Evolutionary conservation across 2,797 vertebrate genomes (phyloP).

Genomic region (Anolis apletophallus): DNA sequence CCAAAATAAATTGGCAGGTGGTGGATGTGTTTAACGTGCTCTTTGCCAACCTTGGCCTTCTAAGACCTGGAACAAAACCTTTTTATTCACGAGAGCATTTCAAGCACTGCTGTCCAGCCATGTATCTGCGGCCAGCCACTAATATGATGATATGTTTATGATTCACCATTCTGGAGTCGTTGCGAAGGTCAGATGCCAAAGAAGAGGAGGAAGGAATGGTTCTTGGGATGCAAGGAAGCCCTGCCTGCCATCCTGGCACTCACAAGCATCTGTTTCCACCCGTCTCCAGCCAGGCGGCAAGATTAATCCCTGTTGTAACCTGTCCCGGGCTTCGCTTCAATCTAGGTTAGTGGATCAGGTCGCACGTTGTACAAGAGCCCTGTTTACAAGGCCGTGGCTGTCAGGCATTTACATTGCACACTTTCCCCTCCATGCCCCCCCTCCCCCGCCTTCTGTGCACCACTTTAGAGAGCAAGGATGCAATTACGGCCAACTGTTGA

Average conservation of each 20-base stretch:
- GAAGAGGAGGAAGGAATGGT: background rate
- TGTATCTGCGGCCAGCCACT: background rate
- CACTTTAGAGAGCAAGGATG: background rate
- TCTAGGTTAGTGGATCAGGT: constrained; percentile 21
- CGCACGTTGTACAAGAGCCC: background rate
- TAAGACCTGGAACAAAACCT: background rate
- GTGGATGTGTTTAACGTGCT: too few species aligned
- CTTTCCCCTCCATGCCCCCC: too few species aligned
- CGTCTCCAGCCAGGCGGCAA: background rate
- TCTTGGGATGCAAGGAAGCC: background rate
- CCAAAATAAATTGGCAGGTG: too few species aligned
- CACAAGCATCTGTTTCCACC: background rate
- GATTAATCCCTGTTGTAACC: constrained; percentile 18
- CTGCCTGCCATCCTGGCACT: background rate
- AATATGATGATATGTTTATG: background rate
- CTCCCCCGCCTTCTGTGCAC: background rate
- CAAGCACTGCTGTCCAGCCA: too few species aligned
- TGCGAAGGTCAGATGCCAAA: too few species aligned
- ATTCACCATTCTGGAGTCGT: background rate
- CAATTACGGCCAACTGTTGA: constrained; percentile 31
- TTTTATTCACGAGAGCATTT: background rate
- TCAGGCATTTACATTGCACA: background rate
- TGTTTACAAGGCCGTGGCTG: background rate
- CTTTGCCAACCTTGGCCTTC: too few species aligned
- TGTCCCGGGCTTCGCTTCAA: background rate